These are phyloP conservation scores for Daubentonia madagascariensis DNA, from an alignment of 2,113 vertebrate genomes.

Conservation along the genomic window DNA sequence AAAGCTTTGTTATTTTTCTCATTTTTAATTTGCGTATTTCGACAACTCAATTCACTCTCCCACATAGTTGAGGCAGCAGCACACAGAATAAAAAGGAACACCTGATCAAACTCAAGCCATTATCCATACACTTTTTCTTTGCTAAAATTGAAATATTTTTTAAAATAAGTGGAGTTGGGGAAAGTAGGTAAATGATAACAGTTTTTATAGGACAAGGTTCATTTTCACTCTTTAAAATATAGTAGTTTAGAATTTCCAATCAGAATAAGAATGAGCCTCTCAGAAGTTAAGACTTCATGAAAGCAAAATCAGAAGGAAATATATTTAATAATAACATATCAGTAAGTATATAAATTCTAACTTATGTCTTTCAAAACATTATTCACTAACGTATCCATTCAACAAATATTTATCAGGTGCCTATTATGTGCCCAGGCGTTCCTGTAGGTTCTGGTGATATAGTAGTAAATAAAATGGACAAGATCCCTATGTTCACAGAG, in stretches of 20 bases:
- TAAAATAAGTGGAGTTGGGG: not conserved
- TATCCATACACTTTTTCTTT: not conserved
- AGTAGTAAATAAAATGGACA: not conserved
- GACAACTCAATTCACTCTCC: not conserved
- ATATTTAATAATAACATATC: not conserved
- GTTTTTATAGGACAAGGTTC: not conserved
- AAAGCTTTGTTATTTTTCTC: constrained; percentile 40
- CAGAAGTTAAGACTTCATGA: not conserved
- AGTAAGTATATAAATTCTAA: not conserved
- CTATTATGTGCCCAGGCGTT: not conserved
- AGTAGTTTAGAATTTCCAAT: not conserved
- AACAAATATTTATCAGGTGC: not conserved
- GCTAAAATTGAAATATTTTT: not conserved
- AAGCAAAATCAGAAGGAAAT: not conserved
- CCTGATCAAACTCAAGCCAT: not conserved
- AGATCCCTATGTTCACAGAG: not conserved
- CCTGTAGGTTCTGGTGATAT: not conserved
- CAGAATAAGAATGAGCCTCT: not conserved
- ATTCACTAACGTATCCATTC: not conserved
- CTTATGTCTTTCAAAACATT: not conserved
- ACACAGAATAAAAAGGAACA: constrained; percentile 48
- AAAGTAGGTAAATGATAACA: not conserved
- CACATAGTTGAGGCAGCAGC: not conserved
- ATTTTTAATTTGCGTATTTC: constrained; percentile 43
- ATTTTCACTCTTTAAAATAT: not conserved